phyloP scores from a whole-genome alignment of 2,888 invertebrate genomes.

The Cheilosia scutellata region DNA sequence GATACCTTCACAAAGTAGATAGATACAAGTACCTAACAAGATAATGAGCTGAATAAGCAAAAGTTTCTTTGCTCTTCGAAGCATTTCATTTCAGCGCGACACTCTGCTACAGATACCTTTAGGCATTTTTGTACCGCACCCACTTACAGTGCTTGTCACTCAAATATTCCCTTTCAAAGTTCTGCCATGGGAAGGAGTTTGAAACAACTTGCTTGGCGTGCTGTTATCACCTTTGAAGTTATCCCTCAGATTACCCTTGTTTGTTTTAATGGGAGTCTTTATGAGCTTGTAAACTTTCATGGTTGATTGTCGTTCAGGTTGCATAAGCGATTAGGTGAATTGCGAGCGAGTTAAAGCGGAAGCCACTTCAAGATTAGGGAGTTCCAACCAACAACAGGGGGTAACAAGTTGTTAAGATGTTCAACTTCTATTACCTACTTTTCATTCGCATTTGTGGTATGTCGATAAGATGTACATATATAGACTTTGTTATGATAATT shows the following conservation, averaged over 20 bases:
- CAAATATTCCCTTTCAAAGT: conserved; percentile 63
- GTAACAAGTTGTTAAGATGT: conserved; percentile 27
- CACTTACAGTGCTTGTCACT: conserved; percentile 54
- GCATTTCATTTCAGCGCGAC: conserved; percentile 9
- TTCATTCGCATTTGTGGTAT: conserved; percentile 19
- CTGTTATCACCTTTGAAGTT: conserved; percentile 75
- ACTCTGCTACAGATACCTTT: conserved; percentile 37
- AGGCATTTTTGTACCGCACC: conserved; percentile 32
- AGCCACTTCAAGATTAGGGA: conserved; percentile 26
- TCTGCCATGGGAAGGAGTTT: conserved; percentile 13
- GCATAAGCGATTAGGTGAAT: conserved; percentile 46
- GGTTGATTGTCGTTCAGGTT: conserved; percentile 70
- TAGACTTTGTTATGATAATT: conserved; percentile 12
- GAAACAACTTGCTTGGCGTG: conserved; percentile 23
- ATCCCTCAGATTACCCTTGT: conserved; percentile 65
- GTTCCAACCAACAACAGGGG: conserved; percentile 7
- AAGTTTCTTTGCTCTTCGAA: conserved; percentile 31
- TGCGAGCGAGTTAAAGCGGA: conserved; percentile 5
- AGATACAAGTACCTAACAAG: conserved; percentile 21
- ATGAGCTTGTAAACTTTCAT: conserved; percentile 70
- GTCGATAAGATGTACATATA: not conserved
- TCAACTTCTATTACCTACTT: not conserved
- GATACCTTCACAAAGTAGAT: not conserved
- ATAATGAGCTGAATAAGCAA: conserved; percentile 61
- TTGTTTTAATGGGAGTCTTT: conserved; percentile 73